Evolutionary conservation across 23 tunicate genomes (phyloP), one percentile per base, ranked within the genome.

Genomic region (Aplidium turbinatum): DNA sequence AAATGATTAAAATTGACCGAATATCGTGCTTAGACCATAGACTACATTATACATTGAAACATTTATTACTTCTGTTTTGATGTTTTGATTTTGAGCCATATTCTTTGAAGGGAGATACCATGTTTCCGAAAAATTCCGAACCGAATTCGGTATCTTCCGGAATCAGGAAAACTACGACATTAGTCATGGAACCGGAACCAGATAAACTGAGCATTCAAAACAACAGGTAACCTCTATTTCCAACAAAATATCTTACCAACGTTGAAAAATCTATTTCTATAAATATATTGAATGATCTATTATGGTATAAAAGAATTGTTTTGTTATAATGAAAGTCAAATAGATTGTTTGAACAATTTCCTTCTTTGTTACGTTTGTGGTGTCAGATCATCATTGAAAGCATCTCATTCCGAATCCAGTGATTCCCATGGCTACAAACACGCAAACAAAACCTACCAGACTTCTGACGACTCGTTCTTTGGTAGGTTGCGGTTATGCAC

Each of bases 131-230:
- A 28, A 31, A 70, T 1, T 9, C 58, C 7, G 85, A 79, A 2
- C 57, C 58, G 9, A 25, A 77, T 5, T 22, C 18, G 3, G 38
- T 56, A 32, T 58, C 77, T 30, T 9, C 24, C 18, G 85, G 77
- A 1, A 57, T 80, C 19, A 69, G 57, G 70, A 80, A 69, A 40
- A 26, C 77, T 54, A 69, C 45, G 19, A 33, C 77, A 36, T 45
- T 80, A 7, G 50, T 80, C 20, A 70, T 80, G 77, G 85, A 68
- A 13, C 30, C 85, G 3, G 85, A 80, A 40, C 63, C 85, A 18
- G 85, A 80, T 34, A 39, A 40, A 24, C 77, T 80, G 33, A 46
- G 77, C 26, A 45, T 80, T 0, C 65, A 80, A 18, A 80, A 70
- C 62, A 80, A 55, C 77, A 80, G 85, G 85, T 70, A 38, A 28